Conservation (phyloP, 2,113 vertebrate species). For the Otus sunia region DNA sequence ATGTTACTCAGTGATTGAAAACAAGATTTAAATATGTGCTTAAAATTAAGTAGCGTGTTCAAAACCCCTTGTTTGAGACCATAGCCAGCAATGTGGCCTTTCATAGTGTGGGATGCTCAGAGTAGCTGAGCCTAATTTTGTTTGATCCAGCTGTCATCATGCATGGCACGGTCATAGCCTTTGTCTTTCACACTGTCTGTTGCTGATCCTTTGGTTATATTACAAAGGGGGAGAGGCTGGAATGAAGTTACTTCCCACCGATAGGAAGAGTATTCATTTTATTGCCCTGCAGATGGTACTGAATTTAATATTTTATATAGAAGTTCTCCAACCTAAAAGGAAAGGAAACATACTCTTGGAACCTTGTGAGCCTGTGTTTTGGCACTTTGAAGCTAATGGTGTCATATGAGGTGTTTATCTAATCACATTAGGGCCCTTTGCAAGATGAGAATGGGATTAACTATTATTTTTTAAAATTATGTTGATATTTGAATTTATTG, state of each 20-base stretch:
- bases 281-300: not conserved
- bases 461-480: not conserved
- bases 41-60: not conserved
- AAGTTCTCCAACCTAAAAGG: not conserved
- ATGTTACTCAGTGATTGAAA: not conserved
- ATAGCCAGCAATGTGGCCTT: not conserved
- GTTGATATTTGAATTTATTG: not conserved
- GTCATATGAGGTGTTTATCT: not conserved
- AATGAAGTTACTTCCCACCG: not conserved
- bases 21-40: not conserved
- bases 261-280: not conserved
- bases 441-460: not conserved
- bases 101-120: not conserved
- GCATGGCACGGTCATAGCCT: not conserved
- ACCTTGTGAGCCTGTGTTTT: not conserved
- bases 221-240: not conserved
- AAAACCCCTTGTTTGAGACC: not conserved
- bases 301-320: not conserved
- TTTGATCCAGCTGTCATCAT: not conserved
- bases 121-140: not conserved
- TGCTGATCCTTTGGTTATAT: not conserved
- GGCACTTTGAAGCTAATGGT: not conserved
- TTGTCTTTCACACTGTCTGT: rapidly evolving
- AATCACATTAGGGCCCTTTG: not conserved
- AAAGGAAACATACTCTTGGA: not conserved